Percentiles rank a stretch among this genome's conserved stretches.
phyloP scores from a whole-genome alignment of 2,888 invertebrate species.

The Cephus sareptanus region DNA sequence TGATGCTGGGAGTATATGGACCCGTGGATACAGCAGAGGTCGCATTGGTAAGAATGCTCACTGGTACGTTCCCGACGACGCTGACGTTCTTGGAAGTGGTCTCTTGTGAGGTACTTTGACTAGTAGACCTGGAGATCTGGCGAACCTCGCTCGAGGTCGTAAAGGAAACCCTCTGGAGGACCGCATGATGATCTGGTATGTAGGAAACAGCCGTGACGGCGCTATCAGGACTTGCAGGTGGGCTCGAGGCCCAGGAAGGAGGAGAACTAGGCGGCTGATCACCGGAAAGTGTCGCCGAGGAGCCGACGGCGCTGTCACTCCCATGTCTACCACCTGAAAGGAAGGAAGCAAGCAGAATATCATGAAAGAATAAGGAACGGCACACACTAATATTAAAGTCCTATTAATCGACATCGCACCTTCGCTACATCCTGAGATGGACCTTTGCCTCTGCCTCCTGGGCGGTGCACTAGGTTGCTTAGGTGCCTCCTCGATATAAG shows the following conservation, averaged over 20 bases:
- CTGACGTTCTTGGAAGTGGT: constrained; percentile 45
- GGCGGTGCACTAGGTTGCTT: constrained; percentile 65
- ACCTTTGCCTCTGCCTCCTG: constrained; percentile 65
- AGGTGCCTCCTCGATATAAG: constrained; percentile 73
- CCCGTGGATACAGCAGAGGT: background rate
- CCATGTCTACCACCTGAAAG: constrained; percentile 66
- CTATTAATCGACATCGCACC: constrained; percentile 34
- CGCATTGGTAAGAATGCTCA: constrained; percentile 28
- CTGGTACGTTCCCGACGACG: constrained; percentile 46
- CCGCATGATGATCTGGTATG: constrained; percentile 68
- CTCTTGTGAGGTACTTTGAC: constrained; percentile 26
- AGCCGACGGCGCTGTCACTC: constrained; percentile 75
- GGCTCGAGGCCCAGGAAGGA: constrained; percentile 71
- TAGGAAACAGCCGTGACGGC: constrained; percentile 69
- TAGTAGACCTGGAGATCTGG: constrained; percentile 60
- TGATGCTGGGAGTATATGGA: constrained; percentile 70
- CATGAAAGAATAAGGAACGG: background rate
- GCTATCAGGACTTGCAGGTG: constrained; percentile 71
- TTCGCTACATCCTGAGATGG: constrained; percentile 59
- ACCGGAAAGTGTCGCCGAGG: constrained; percentile 69
- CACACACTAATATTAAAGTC: background rate
- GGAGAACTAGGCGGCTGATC: constrained; percentile 71
- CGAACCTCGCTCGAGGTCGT: constrained; percentile 72
- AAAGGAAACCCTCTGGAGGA: constrained; percentile 72
- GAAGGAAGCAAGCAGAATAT: background rate